Evolutionary conservation across 2,113 vertebrate species (phyloP), one percentile per base, ranked within the genome.

Genomic region (Helogale parvula): DNA sequence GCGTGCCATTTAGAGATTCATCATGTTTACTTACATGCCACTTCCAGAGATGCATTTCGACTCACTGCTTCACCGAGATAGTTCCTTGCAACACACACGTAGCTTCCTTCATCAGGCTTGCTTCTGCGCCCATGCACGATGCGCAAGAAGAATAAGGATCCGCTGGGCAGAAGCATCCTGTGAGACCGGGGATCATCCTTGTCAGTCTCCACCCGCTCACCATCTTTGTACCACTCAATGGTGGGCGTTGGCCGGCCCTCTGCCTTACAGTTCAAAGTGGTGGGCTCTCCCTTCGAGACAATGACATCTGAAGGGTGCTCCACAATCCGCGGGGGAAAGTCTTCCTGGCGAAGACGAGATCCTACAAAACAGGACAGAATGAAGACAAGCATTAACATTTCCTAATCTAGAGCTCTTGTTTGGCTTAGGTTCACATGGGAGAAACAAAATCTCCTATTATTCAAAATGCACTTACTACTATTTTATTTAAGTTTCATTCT

Each of bases 271-370:
- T 99, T 99, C 97, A 99, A 99, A 50, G 99, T 99, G 68, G 99
- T 99, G 3, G 99, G 99, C 96, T 99, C 99, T 88, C 99, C 99
- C 98, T 99, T 99, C 69, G 99, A 99, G 57, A 99, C 99, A 31
- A 99, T 99, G 98, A 99, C 99, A 96, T 99, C 99, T 4, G 99
- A 99, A 87, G 99, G 99, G 97, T 99, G 99, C 97, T 99, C 99
- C 96, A 99, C 99, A 60, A 99, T 99, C 96, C 99, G 99, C 0
- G 99, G 99, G 25, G 99, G 99, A n/a, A 99, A 99, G 98, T 99
- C 99, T 98, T 99, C 99, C 95, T 99, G 99, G 93, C 99, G 99
- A 97, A 99, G 99, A 96, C 99, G 99, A 79, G 99, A 99, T 99
- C 99, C 99, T 99, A 88, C 10, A 83, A 94, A 96, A 93, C 29